Percentiles rank a stretch among this genome's conserved stretches.
These are phyloP conservation scores for Volucella inflata DNA, from an alignment of 2,888 invertebrate genomes.

Conservation along the genomic window DNA sequence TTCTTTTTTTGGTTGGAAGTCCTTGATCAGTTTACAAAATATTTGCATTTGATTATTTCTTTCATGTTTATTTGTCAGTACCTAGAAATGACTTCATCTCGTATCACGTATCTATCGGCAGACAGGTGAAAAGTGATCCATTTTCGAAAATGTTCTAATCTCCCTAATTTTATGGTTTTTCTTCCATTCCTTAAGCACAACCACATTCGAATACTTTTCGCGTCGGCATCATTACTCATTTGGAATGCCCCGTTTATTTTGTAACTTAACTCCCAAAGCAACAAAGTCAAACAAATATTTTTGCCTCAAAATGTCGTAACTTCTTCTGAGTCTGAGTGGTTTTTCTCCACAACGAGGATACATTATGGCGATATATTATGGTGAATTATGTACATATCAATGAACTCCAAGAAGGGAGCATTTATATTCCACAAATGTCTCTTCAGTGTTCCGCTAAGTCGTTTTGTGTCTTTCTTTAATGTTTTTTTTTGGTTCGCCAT, in stretches of 20 bases:
- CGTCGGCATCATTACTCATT: constrained; percentile 67
- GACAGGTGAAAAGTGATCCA: too few relatives aligned
- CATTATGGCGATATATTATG: neutral
- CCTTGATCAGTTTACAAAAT: too few relatives aligned
- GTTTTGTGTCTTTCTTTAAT: constrained; percentile 33
- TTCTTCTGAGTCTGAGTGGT: constrained; percentile 11
- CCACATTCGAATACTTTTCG: constrained; percentile 50
- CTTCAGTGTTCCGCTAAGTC: constrained; percentile 29
- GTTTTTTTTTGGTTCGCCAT: neutral
- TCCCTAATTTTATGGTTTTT: neutral
- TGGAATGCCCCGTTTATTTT: constrained; percentile 67
- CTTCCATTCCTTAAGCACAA: constrained; percentile 7
- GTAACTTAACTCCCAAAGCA: constrained; percentile 23
- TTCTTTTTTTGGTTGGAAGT: too few relatives aligned
- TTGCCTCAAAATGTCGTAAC: constrained; percentile 6
- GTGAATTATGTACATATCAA: constrained; percentile 40
- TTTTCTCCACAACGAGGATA: constrained; percentile 26
- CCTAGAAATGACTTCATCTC: too few relatives aligned
- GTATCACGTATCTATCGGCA: too few relatives aligned
- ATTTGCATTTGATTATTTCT: too few relatives aligned
- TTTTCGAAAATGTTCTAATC: neutral
- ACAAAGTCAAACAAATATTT: constrained; percentile 19
- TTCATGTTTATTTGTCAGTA: too few relatives aligned
- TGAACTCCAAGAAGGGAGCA: constrained; percentile 1
- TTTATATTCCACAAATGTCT: constrained; percentile 67